Percentiles rank a stretch among this genome's conserved stretches.
These are phyloP conservation scores for Pyrocoelia pectoralis DNA, from an alignment of 2,888 invertebrate species.

Conservation along the genomic window DNA sequence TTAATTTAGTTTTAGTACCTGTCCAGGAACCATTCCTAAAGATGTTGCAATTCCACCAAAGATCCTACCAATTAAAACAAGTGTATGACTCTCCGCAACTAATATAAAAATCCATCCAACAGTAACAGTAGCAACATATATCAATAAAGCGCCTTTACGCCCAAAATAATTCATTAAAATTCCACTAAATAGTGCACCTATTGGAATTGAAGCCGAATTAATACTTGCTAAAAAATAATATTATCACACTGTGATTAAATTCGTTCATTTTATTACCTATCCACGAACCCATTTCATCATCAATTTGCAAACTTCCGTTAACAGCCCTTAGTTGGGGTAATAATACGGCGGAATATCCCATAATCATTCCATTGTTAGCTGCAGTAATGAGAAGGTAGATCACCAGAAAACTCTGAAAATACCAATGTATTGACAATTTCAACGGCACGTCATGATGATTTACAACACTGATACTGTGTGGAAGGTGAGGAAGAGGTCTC, in stretches of 20 bases:
- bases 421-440: neutral
- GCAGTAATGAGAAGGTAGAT: slow-evolving; percentile 6
- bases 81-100: slow-evolving; percentile 62
- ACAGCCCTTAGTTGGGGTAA: slow-evolving; percentile 72
- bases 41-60: slow-evolving; percentile 78
- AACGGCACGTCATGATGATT: too few species aligned
- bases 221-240: slow-evolving; percentile 73
- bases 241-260: neutral
- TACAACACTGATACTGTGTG: too few species aligned
- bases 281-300: slow-evolving; percentile 80
- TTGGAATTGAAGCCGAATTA: slow-evolving; percentile 78
- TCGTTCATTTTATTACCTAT: slow-evolving; percentile 64
- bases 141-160: slow-evolving; percentile 70
- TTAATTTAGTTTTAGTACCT: slow-evolving; percentile 61
- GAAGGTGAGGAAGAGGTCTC: too few species aligned
- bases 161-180: slow-evolving; percentile 76
- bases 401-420: neutral
- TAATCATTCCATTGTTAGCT: slow-evolving; percentile 69
- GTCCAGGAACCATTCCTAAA: slow-evolving; percentile 75
- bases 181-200: slow-evolving; percentile 76
- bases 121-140: slow-evolving; percentile 70
- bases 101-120: slow-evolving; percentile 75
- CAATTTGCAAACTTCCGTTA: slow-evolving; percentile 69
- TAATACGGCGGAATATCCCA: slow-evolving; percentile 79
- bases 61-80: slow-evolving; percentile 71